These are phyloP conservation scores for Caenorhabditis sp. DNA, from an alignment of 2,888 invertebrate species.

Conservation along the genomic window DNA sequence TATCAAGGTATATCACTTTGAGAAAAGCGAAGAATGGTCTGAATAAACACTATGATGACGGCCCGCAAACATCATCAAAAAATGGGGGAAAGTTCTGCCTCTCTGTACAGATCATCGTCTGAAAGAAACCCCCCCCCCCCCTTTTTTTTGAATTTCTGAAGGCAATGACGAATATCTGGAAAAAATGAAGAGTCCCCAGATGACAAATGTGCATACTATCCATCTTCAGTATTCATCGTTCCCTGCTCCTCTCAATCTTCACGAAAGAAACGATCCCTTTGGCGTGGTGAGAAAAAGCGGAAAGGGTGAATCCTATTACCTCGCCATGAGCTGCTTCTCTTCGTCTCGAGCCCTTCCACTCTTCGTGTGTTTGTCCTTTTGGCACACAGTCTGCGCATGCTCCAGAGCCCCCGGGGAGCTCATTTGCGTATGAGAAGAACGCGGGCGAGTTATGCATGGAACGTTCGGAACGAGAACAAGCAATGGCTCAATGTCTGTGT, in stretches of 20 bases:
- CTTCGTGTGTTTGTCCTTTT: conserved; percentile 40
- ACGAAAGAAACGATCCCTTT: conserved; percentile 4
- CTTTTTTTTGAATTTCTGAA: too few species aligned
- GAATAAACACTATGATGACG: too few species aligned
- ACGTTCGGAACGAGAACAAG: conserved; percentile 40
- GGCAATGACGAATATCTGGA: too few species aligned
- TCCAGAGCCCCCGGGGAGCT: conserved; percentile 1
- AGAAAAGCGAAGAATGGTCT: too few species aligned
- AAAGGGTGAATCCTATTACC: conserved; percentile 21
- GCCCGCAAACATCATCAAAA: too few species aligned
- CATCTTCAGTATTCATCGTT: conserved; percentile 1
- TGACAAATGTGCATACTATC: background rate
- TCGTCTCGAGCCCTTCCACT: conserved; percentile 14
- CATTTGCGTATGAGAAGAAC: conserved; percentile 39
- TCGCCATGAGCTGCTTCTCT: conserved; percentile 21
- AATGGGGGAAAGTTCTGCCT: too few species aligned
- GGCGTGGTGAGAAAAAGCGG: conserved; percentile 25
- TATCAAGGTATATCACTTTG: too few species aligned
- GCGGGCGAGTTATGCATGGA: conserved; percentile 49
- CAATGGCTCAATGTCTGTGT: conserved; percentile 17
- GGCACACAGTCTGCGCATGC: conserved; percentile 30
- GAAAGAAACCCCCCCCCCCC: too few species aligned
- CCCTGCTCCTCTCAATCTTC: background rate
- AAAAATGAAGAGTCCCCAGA: too few species aligned
- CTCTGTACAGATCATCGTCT: too few species aligned